These are phyloP conservation scores for Coregonus clupeaformis DNA, from an alignment of 2,113 vertebrate species.

Conservation along the genomic window DNA sequence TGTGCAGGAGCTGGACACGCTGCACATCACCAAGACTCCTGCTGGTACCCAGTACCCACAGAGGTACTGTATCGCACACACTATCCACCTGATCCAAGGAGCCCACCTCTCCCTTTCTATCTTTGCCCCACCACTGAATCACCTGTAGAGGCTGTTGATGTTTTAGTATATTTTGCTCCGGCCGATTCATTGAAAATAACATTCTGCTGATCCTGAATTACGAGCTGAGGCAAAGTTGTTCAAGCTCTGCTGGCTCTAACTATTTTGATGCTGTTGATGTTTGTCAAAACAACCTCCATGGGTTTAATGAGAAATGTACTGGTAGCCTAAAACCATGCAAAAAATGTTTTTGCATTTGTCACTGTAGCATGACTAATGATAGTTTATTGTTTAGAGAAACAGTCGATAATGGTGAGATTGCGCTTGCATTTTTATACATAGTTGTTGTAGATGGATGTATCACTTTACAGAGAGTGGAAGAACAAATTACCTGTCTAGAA, in stretches of 20 bases:
- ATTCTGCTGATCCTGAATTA: no score
- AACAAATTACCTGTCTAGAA: background rate
- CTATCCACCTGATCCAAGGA: no score
- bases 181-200: no score
- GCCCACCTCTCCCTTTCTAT: no score
- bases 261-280: no score
- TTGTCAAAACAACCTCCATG: no score
- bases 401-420: background rate
- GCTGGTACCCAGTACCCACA: slow-evolving; percentile 60
- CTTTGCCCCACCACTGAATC: background rate
- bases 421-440: background rate
- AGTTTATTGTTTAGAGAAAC: background rate
- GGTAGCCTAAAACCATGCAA: background rate
- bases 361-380: background rate
- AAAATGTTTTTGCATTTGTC: background rate
- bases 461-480: background rate
- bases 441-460: background rate
- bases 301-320: no score
- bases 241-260: no score
- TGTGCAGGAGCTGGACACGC: slow-evolving; percentile 85
- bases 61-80: slow-evolving; percentile 65
- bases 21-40: slow-evolving; percentile 72
- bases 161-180: no score
- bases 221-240: no score
- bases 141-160: no score